phyloP scores from a whole-genome alignment of 2,888 invertebrate species.

The Hypena proboscidalis region DNA sequence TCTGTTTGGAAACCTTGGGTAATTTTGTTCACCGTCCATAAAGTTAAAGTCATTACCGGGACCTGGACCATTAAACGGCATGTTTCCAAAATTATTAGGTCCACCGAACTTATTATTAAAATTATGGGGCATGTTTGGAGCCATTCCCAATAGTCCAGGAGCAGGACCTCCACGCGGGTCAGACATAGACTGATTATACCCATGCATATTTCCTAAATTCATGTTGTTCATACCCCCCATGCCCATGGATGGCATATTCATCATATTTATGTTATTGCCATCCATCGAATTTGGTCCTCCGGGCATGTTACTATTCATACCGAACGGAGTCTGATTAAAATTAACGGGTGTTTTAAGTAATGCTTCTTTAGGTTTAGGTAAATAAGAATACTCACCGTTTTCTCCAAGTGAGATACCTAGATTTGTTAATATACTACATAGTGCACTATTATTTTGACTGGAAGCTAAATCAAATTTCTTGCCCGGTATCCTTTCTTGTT shows the following conservation, averaged over 20 bases:
- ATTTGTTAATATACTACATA: conserved; percentile 87
- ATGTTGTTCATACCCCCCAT: conserved; percentile 75
- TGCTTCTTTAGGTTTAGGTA: conserved; percentile 78
- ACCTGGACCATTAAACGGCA: conserved; percentile 76
- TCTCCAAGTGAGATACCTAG: conserved; percentile 86
- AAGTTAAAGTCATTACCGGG: conserved; percentile 73
- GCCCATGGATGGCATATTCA: conserved; percentile 74
- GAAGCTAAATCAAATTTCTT: conserved; percentile 83
- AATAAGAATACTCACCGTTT: conserved; percentile 82
- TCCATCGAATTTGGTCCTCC: conserved; percentile 63
- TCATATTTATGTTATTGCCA: conserved; percentile 69
- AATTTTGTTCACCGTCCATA: conserved; percentile 76
- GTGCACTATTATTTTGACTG: conserved; percentile 78
- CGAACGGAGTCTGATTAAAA: conserved; percentile 70
- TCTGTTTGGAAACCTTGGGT: conserved; percentile 72
- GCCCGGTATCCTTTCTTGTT: conserved; percentile 83
- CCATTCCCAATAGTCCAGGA: conserved; percentile 86
- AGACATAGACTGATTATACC: conserved; percentile 73
- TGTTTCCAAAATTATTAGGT: conserved; percentile 73
- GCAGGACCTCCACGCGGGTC: conserved; percentile 79
- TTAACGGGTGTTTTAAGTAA: conserved; percentile 74
- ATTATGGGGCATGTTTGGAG: conserved; percentile 82
- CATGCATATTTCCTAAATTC: conserved; percentile 73
- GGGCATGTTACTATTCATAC: conserved; percentile 62
- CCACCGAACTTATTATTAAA: conserved; percentile 73